Evolutionary conservation across 2,797 vertebrate genomes (phyloP), one percentile per base, ranked within the genome.

Genomic region (Phalanger gymnotis): DNA sequence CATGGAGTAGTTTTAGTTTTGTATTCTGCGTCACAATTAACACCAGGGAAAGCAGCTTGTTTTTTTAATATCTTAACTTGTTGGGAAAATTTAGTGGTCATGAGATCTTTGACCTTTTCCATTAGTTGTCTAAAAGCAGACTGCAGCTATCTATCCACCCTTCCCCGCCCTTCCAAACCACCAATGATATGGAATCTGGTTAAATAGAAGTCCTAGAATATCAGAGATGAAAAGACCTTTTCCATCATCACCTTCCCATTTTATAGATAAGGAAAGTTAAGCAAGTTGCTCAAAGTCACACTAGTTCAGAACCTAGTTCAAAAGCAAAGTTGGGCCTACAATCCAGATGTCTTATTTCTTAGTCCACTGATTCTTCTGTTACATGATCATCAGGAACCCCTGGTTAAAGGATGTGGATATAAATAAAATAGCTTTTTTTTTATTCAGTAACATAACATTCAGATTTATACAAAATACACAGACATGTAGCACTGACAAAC

Each of bases 51-150:
- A 5, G 7, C 10, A 92, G 90, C 28, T 58, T 81, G n/a, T 87
- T 87, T 51, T 0, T 9, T 19, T 91, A 87, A 55, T 9, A 27
- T 54, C 31, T 90, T 93, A 31, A 25, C n/a, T 51, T 61, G 81
- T 90, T 4, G 30, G 73, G 73, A 47, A 47, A 95, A 81, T 34
- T 90, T 47, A 53, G 14, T 13, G 66, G 58, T 89, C 22, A 54
- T 51, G 61, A 34, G 81, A 54, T 73, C 51, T 93, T 93, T 94
- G 61, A 66, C 51, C 57, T 89, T 94, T 90, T n/a, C 90, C 53
- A 92, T 51, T 57, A 73, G 90, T 27, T 40, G 34, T 92, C 56
- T 90, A 81, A 92, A 28, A 58, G 10, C 56, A 87, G 52, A 93
- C 25, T 93, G 54, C 56, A 89, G 52, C 52, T 3, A 2, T 31